These are phyloP conservation scores for Porites evermanni DNA, from an alignment of 92 coral and sea anemone genomes.

Conservation along the genomic window DNA sequence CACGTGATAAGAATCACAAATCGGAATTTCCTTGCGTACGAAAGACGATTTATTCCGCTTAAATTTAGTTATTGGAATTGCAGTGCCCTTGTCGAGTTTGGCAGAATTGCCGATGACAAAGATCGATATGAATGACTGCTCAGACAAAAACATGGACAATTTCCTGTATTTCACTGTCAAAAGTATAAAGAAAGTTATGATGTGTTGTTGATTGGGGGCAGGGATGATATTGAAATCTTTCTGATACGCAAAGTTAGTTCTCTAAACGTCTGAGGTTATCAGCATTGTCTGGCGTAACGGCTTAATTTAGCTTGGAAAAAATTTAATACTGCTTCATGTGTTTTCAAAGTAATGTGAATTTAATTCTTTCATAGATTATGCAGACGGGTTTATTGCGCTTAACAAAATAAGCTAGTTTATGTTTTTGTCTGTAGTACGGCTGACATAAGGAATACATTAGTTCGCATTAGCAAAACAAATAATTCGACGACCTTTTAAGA, in stretches of 20 bases:
- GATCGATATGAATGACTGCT: conserved; percentile 29
- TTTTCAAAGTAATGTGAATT: neutral
- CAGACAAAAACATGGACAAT: conserved; percentile 24
- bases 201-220: conserved; percentile 8
- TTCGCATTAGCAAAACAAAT: conserved; percentile 17
- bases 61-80: neutral
- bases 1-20: neutral
- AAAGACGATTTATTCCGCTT: neutral
- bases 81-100: neutral
- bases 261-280: conserved; percentile 13
- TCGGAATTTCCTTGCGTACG: conserved; percentile 1
- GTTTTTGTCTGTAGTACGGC: conserved; percentile 24
- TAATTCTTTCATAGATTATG: neutral
- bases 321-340: neutral
- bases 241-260: conserved; percentile 14
- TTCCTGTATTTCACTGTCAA: conserved; percentile 38
- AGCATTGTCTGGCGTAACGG: neutral
- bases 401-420: conserved; percentile 1
- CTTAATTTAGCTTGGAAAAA: neutral
- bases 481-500: neutral
- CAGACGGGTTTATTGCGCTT: conserved; percentile 7
- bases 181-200: conserved; percentile 20
- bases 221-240: conserved; percentile 21
- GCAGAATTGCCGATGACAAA: neutral
- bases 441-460: conserved; percentile 10